Percentiles rank a stretch among this genome's conserved stretches.
Conservation (phyloP, 2,888 invertebrate genomes). For the Drosophila recens region DNA sequence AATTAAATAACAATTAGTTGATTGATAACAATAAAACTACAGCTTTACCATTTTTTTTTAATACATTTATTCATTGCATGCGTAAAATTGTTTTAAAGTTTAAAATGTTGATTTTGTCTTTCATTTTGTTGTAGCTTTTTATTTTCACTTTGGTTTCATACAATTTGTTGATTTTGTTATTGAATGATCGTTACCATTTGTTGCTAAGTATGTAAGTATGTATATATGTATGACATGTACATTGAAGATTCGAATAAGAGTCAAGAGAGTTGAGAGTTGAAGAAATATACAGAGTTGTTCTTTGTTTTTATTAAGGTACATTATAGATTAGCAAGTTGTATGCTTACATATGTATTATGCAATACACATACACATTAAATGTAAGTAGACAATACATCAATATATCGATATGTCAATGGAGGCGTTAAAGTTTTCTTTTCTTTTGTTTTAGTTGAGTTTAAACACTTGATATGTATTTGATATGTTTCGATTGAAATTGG, state of each 20-base stretch:
- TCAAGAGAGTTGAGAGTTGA: slow-evolving; percentile 73
- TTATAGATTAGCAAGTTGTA: slow-evolving; percentile 61
- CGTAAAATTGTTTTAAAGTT: slow-evolving; percentile 77
- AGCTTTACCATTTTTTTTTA: slow-evolving; percentile 42
- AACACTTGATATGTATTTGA: slow-evolving; percentile 65
- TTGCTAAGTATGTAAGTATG: slow-evolving; percentile 39
- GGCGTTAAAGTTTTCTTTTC: slow-evolving; percentile 52
- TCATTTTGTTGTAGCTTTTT: slow-evolving; percentile 13
- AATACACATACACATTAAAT: slow-evolving; percentile 49
- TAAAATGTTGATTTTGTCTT: slow-evolving; percentile 74
- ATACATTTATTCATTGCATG: slow-evolving; percentile 81
- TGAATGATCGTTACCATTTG: slow-evolving; percentile 51
- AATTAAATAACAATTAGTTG: neutral
- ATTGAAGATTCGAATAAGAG: slow-evolving; percentile 78
- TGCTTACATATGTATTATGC: slow-evolving; percentile 13
- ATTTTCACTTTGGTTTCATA: slow-evolving; percentile 49
- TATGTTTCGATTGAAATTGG: slow-evolving; percentile 55
- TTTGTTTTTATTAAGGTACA: slow-evolving; percentile 50
- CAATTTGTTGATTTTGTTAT: slow-evolving; percentile 59
- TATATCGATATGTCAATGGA: slow-evolving; percentile 74
- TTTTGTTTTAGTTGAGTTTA: slow-evolving; percentile 50
- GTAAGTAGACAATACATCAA: slow-evolving; percentile 75
- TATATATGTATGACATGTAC: slow-evolving; percentile 61
- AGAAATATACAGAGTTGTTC: slow-evolving; percentile 72
- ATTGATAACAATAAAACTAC: neutral